Evolutionary conservation across 2,113 vertebrate species (phyloP), one percentile per base, ranked within the genome.

Genomic region (Uropsilus gracilis): DNA sequence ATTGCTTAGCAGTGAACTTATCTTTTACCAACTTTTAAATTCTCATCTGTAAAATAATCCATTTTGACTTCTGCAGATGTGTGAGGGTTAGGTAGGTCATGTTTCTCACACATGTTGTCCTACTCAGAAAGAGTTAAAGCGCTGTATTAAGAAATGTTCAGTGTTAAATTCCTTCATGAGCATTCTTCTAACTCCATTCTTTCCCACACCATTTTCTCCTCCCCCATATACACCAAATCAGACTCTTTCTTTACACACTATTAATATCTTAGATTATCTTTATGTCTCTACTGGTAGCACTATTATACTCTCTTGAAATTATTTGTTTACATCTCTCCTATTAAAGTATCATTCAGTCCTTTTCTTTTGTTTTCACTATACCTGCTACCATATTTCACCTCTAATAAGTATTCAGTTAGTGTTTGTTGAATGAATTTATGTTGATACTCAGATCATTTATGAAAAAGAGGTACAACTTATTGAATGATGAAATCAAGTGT

Each of bases 371-470:
- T 8, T 42, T 76, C 59, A 28, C 32, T 46, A 18, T 46, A 81
- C 8, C 26, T 22, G 1, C 32, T 66, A 16, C 6, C 32, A 37
- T 57, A 72, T 75, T 86, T 95, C 44, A 32, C 30, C 37, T 95
- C 4, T 30, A 55, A 17, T 81, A 72, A 69, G 18, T 30, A 32
- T 22, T 88, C 18, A 17, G 1, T 14, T 50, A 53, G 61, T 82
- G 24, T 86, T 92, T 61, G 69, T 82, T 53, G 71, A 75, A 61
- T 84, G 46, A 86, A 24, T 84, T 93, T 66, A 20, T 75, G 42
- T 80, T 18, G 42, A 2, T 78, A 69, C 78, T 83, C 32, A 53
- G 68, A 22, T 73, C 42, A 32, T 57, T 94, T 28, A 32, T 72
- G 76, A 88, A 75, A 75, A 72, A 64, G 44, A 28, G 53, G 46